These are phyloP conservation scores for Saccostrea glomerata DNA, from an alignment of 1,140 invertebrate genomes.

Conservation along the genomic window DNA sequence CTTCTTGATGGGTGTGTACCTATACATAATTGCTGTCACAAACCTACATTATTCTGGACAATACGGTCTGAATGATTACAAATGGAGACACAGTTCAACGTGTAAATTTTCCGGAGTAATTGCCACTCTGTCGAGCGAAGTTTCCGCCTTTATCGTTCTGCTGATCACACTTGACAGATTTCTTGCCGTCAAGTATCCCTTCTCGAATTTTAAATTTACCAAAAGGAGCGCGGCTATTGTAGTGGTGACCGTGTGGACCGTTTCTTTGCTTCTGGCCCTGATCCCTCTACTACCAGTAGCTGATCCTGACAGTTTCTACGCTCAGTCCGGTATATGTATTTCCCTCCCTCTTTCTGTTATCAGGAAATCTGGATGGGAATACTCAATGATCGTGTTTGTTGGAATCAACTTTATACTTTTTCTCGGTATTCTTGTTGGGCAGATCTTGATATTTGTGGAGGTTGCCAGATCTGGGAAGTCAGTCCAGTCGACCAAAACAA, in stretches of 20 bases:
- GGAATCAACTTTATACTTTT: slow-evolving; percentile 22
- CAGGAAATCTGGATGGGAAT: slow-evolving; percentile 1
- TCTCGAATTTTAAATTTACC: slow-evolving; percentile 50
- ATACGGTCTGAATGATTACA: slow-evolving; percentile 80
- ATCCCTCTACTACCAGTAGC: neutral
- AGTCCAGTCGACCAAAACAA: neutral
- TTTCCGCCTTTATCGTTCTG: slow-evolving; percentile 80
- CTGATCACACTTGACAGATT: slow-evolving; percentile 72
- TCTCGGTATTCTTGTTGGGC: slow-evolving; percentile 23
- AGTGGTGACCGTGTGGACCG: neutral
- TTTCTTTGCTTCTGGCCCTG: neutral
- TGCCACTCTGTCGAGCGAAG: slow-evolving; percentile 85
- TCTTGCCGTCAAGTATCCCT: slow-evolving; percentile 67
- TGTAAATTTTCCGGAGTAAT: slow-evolving; percentile 84
- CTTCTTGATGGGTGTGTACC: slow-evolving; percentile 82
- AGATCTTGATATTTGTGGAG: neutral
- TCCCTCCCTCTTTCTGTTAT: slow-evolving; percentile 5
- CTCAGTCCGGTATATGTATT: neutral
- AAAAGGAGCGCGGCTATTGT: neutral
- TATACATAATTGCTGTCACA: slow-evolving; percentile 81
- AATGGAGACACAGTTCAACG: slow-evolving; percentile 80
- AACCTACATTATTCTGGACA: slow-evolving; percentile 81
- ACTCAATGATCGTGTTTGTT: slow-evolving; percentile 8
- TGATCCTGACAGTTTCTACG: neutral
- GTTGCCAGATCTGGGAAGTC: neutral